Percentiles rank a stretch among this genome's conserved stretches.
Conservation (phyloP, 2,888 invertebrate species). For the Phengaris alcon region DNA sequence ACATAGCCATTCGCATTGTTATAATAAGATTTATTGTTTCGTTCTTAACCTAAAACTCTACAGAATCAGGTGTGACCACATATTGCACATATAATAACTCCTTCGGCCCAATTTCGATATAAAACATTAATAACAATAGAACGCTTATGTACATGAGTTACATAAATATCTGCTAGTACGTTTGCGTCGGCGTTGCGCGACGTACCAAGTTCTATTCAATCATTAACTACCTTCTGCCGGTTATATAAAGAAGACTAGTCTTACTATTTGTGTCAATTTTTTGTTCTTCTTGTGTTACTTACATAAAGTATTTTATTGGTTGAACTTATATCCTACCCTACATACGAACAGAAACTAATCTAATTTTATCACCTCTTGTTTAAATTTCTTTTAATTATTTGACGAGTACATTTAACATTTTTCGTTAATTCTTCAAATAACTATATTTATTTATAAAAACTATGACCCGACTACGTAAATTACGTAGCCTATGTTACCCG, state of each 20-base stretch:
- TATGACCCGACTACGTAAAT: too few species aligned
- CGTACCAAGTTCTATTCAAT: constrained; percentile 61
- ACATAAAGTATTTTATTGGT: not conserved
- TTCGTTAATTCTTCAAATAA: not conserved
- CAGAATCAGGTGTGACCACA: not conserved
- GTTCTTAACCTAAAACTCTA: too few species aligned
- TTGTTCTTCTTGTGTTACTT: constrained; percentile 47
- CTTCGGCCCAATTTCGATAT: constrained; percentile 9
- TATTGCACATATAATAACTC: constrained; percentile 12
- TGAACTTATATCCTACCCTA: not conserved
- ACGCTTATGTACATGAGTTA: constrained; percentile 52
- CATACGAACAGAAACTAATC: not conserved
- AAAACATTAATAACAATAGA: constrained; percentile 32
- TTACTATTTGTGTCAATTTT: constrained; percentile 31
- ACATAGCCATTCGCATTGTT: too few species aligned
- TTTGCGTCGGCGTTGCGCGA: constrained; percentile 70
- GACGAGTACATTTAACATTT: not conserved
- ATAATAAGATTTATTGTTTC: too few species aligned
- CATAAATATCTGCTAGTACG: constrained; percentile 58
- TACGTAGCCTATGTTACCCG: too few species aligned
- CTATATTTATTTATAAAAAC: too few species aligned
- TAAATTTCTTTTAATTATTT: not conserved
- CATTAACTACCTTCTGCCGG: constrained; percentile 59
- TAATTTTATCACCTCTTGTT: not conserved
- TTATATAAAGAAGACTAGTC: constrained; percentile 53